These are phyloP conservation scores for Heterodera schachtii DNA, from an alignment of 1,140 invertebrate genomes.

Conservation along the genomic window DNA sequence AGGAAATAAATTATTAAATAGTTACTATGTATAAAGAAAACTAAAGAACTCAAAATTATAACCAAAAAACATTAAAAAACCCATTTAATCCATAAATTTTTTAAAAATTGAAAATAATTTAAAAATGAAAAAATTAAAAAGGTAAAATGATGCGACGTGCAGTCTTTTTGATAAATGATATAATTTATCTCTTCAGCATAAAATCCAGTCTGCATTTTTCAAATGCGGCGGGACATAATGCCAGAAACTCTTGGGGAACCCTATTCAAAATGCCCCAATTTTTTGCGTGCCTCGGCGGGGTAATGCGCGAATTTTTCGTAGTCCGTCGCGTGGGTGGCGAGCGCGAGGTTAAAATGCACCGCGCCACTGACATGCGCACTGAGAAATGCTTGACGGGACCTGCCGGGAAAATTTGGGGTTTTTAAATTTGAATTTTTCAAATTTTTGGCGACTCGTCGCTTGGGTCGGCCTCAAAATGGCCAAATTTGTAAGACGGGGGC, in stretches of 20 bases:
- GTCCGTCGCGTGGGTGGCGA: conserved; percentile 48
- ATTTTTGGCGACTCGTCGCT: not conserved
- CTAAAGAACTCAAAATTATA: no score
- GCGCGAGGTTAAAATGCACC: conserved; percentile 46
- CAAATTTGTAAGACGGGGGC: conserved; percentile 4
- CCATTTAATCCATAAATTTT: no score
- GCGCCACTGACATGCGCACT: conserved; percentile 49
- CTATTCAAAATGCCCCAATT: no score
- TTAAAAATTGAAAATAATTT: no score
- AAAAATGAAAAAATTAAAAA: no score
- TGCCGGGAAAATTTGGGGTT: not conserved
- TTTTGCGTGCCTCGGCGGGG: conserved; percentile 38
- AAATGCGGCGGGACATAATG: no score
- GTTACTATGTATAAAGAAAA: no score
- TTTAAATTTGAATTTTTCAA: not conserved
- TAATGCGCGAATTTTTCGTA: conserved; percentile 54
- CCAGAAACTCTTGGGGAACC: no score
- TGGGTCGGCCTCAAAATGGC: not conserved
- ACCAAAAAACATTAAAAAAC: no score
- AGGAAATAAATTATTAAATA: no score
- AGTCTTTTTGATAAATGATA: not conserved
- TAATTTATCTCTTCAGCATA: not conserved
- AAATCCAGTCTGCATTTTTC: no score
- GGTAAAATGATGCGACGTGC: not conserved
- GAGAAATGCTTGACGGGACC: conserved; percentile 25